Evolutionary conservation across 2,113 vertebrate genomes (phyloP), one percentile per base, ranked within the genome.

Genomic region (Tetraodon nigroviridis): DNA sequence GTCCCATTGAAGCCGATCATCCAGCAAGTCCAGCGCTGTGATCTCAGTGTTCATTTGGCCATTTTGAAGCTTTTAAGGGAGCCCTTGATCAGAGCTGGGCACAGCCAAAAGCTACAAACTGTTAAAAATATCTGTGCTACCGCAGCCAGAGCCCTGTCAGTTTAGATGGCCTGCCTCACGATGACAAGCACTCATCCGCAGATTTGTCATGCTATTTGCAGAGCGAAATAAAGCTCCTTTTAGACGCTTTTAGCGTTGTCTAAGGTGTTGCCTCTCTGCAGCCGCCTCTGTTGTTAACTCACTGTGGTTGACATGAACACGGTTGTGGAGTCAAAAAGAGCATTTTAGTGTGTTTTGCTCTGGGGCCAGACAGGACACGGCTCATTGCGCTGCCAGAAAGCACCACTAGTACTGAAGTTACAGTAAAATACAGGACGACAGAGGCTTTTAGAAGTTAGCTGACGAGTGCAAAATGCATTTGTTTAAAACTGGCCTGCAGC

Each of bases 131-230:
- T 79, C 78, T 55, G 53, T 51, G 52, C 59, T 67, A 11, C 68
- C 69, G 64, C 67, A 73, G 72, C 73, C 63, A 61, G 55, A 64
- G 54, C 67, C 71, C 75, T 83, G 77, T 85, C 82, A 78, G 69
- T 61, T 71, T 62, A 68, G 17, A 77, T 86, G 74, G 75, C 61
- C 67, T 71, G 75, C 59, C 51, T 37, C 51, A 37, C 74, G 61
- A 54, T 78, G 79, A 82, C 73, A 72, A 63, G 64, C 29, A 44
- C 68, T 76, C 69, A 57, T 73, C 47, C 46, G 76, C 52, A 59
- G 42, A 78, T 78, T 78, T 71, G 60, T 75, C 66, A 76, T 19
- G 52, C 5, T 5, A 8, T 62, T 73, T 50, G 24, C 29, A 61
- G 53, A 22, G 61, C 20, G 27, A 56, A 59, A 55, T 48, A 27